These are phyloP conservation scores for Nowickia ferox DNA, from an alignment of 2,888 invertebrate species.

Conservation along the genomic window DNA sequence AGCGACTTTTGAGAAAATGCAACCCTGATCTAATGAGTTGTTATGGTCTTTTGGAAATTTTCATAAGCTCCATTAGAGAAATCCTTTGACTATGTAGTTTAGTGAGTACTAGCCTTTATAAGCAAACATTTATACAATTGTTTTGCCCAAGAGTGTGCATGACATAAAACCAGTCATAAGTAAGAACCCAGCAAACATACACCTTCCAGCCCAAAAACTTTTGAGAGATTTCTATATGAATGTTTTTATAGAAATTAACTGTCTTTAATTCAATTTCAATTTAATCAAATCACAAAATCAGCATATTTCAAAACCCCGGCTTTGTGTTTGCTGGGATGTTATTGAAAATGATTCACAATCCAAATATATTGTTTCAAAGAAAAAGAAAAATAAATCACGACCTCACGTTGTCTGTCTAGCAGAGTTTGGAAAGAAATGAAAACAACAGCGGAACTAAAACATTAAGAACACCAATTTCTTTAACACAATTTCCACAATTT, in stretches of 20 bases:
- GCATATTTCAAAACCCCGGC: too few species aligned
- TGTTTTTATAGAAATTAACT: too few species aligned
- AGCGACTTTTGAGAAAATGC: too few species aligned
- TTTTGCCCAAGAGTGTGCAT: background rate
- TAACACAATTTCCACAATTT: conserved; percentile 57
- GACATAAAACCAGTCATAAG: background rate
- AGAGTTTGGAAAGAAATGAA: conserved; percentile 3
- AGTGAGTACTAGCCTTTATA: too few species aligned
- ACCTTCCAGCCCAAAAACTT: too few species aligned
- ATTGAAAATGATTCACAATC: conserved; percentile 6
- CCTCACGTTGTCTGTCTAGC: conserved; percentile 9
- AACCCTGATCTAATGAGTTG: too few species aligned
- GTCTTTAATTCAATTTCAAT: too few species aligned
- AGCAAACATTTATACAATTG: background rate
- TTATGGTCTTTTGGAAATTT: too few species aligned
- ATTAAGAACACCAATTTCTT: conserved; percentile 50
- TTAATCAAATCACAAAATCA: too few species aligned
- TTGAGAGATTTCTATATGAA: too few species aligned
- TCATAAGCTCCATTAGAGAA: too few species aligned
- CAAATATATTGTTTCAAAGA: background rate
- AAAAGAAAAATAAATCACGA: conserved; percentile 24
- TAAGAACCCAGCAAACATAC: background rate
- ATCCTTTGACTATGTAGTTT: too few species aligned
- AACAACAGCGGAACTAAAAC: conserved; percentile 57
- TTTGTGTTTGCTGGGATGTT: background rate